Evolutionary conservation across 2,113 vertebrate species (phyloP).

Genomic region (Pelmatolapia mariae): DNA sequence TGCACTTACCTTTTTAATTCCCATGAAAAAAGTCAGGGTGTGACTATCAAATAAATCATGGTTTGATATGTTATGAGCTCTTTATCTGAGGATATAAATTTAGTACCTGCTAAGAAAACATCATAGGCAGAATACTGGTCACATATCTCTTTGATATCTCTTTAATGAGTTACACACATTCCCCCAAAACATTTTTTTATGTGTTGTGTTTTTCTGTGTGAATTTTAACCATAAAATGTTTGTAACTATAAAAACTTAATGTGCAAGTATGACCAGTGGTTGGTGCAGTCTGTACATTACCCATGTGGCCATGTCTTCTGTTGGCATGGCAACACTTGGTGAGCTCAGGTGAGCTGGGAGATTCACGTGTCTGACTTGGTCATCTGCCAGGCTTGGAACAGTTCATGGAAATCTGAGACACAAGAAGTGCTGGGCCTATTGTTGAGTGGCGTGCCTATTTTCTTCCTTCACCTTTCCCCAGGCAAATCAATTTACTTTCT

Average conservation of each 20-base stretch:
- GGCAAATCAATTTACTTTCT: constrained; percentile 17
- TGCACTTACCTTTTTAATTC: background rate
- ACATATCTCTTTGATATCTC: background rate
- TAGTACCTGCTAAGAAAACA: background rate
- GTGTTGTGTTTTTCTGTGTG: background rate
- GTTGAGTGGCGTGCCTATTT: constrained; percentile 4
- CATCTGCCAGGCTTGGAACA: constrained; percentile 29
- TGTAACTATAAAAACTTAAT: background rate
- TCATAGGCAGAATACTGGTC: background rate
- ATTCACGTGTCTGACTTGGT: constrained; percentile 24
- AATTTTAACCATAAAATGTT: background rate
- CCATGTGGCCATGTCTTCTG: background rate
- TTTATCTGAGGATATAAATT: background rate
- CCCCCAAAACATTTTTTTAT: background rate
- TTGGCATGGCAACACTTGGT: constrained; percentile 51
- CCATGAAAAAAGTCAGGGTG: background rate
- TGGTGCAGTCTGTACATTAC: background rate
- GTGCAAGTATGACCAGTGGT: background rate
- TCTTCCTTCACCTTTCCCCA: constrained; percentile 2
- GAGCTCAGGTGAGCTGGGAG: constrained; percentile 49
- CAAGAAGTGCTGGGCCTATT: constrained; percentile 5
- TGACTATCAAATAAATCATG: background rate
- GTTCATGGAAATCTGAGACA: constrained; percentile 27
- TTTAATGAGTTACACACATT: background rate
- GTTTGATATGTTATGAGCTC: background rate